A percentile compares a stretch with the other conserved stretches of the same genome.
Evolutionary conservation across 2,797 vertebrate species (phyloP).

Genomic region (Lacerta viridis): DNA sequence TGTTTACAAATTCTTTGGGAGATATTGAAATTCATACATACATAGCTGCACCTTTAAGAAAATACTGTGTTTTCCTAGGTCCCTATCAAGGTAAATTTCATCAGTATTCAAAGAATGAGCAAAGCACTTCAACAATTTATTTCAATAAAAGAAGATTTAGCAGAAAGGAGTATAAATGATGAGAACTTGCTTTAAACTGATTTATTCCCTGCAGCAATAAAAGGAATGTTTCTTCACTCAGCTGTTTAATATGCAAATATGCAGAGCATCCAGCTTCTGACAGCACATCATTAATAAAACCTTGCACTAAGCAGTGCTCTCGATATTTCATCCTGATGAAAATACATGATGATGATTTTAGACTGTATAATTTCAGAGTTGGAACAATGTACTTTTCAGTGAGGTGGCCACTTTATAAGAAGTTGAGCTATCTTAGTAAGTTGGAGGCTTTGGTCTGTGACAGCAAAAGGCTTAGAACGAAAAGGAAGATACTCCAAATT

Average conservation of each 20-base stretch:
- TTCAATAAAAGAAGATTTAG: slow-evolving; percentile 96
- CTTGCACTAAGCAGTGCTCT: slow-evolving; percentile 94
- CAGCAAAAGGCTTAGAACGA: slow-evolving; percentile 16
- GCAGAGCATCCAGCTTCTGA: slow-evolving; percentile 99
- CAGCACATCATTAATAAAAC: slow-evolving; percentile 99
- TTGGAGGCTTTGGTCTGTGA: slow-evolving; percentile 51
- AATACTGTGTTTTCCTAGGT: slow-evolving; percentile 84
- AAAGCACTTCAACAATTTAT: slow-evolving; percentile 93
- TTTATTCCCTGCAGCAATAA: slow-evolving; percentile 99
- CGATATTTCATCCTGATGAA: slow-evolving; percentile 99
- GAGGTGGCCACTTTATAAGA: slow-evolving; percentile 65
- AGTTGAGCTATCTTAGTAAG: slow-evolving; percentile 59
- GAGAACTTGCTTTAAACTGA: slow-evolving; percentile 99
- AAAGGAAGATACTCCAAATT: slow-evolving; percentile 27
- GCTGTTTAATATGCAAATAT: slow-evolving; percentile 99
- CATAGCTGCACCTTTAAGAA: slow-evolving; percentile 83
- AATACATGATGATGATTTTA: slow-evolving; percentile 99
- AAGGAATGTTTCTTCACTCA: slow-evolving; percentile 95
- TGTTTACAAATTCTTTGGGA: slow-evolving; percentile 61
- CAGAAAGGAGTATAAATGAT: slow-evolving; percentile 98
- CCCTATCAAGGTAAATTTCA: slow-evolving; percentile 90
- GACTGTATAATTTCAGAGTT: slow-evolving; percentile 94
- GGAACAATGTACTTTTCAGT: slow-evolving; percentile 85
- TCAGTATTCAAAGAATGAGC: slow-evolving; percentile 90
- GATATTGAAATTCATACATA: slow-evolving; percentile 69